These are phyloP conservation scores for Athetis lepigone DNA, from an alignment of 2,888 invertebrate species.

Conservation along the genomic window DNA sequence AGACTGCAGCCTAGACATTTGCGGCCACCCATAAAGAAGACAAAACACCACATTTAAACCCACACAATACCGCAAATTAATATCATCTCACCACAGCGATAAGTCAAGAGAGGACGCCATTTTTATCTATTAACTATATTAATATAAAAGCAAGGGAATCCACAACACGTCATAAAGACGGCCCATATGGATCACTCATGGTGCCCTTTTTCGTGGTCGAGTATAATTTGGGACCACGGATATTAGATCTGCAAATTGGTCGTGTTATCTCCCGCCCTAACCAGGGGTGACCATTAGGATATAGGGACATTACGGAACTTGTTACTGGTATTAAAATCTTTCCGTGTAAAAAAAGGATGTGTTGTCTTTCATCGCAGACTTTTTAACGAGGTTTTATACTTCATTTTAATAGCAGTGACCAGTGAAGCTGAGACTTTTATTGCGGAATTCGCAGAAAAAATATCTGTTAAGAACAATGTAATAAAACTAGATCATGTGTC, in stretches of 20 bases:
- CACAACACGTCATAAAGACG: slow-evolving; percentile 73
- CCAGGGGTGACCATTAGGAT: slow-evolving; percentile 68
- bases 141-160: slow-evolving; percentile 63
- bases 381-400: background rate
- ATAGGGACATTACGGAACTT: slow-evolving; percentile 26
- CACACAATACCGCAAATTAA: slow-evolving; percentile 56
- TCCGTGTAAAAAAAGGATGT: slow-evolving; percentile 1
- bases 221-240: slow-evolving; percentile 78
- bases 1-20: slow-evolving; percentile 21
- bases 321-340: slow-evolving; percentile 29
- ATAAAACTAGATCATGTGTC: slow-evolving; percentile 5
- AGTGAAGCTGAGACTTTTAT: slow-evolving; percentile 18
- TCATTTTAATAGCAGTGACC: slow-evolving; percentile 1
- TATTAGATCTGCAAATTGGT: slow-evolving; percentile 89
- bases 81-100: slow-evolving; percentile 54
- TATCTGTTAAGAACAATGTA: background rate
- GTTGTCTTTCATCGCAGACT: slow-evolving; percentile 8
- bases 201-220: slow-evolving; percentile 69
- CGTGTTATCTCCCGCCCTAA: slow-evolving; percentile 80
- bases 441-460: background rate
- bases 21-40: slow-evolving; percentile 38
- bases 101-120: slow-evolving; percentile 58
- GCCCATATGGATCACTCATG: slow-evolving; percentile 77
- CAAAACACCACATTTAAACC: slow-evolving; percentile 59
- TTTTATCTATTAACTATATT: slow-evolving; percentile 69